These are phyloP conservation scores for Nasonia vitripennis DNA, from an alignment of 1,140 invertebrate species.

Conservation along the genomic window DNA sequence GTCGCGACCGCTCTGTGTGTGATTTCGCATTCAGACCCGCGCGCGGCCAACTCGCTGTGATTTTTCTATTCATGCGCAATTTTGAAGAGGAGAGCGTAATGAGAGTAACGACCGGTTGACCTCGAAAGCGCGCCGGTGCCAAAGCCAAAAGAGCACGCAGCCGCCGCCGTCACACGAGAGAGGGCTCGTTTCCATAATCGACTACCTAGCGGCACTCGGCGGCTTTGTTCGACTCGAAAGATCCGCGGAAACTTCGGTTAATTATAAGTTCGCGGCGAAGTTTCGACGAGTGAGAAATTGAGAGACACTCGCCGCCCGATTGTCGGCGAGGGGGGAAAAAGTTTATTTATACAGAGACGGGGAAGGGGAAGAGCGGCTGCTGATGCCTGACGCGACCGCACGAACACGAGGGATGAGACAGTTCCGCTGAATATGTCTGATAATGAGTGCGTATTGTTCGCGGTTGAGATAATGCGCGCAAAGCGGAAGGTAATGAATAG, in stretches of 20 bases:
- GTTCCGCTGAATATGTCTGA: not conserved
- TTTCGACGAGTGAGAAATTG: constrained; percentile 36
- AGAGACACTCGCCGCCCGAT: constrained; percentile 8
- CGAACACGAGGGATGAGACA: too few relatives aligned
- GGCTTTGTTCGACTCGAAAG: too few relatives aligned
- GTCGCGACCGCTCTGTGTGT: not conserved
- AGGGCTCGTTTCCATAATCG: too few relatives aligned
- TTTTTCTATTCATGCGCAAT: not conserved
- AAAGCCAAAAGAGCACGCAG: too few relatives aligned
- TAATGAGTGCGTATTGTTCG: constrained; percentile 40
- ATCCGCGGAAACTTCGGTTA: constrained; percentile 19
- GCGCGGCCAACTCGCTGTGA: not conserved
- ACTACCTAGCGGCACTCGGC: too few relatives aligned
- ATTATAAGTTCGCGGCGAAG: constrained; percentile 41
- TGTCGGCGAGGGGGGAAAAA: not conserved
- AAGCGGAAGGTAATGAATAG: constrained; percentile 16
- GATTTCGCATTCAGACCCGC: not conserved
- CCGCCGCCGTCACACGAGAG: too few relatives aligned
- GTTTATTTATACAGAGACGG: constrained; percentile 25
- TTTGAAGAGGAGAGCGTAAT: too few relatives aligned
- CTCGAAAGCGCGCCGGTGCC: too few relatives aligned
- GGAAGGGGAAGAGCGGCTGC: not conserved
- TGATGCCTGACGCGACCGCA: too few relatives aligned
- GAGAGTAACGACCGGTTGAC: too few relatives aligned
- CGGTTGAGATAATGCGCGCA: constrained; percentile 18